A percentile compares a stretch with the other conserved stretches of the same genome.
These are phyloP conservation scores for Etheostoma cragini DNA, from an alignment of 2,113 vertebrate genomes.

Conservation along the genomic window DNA sequence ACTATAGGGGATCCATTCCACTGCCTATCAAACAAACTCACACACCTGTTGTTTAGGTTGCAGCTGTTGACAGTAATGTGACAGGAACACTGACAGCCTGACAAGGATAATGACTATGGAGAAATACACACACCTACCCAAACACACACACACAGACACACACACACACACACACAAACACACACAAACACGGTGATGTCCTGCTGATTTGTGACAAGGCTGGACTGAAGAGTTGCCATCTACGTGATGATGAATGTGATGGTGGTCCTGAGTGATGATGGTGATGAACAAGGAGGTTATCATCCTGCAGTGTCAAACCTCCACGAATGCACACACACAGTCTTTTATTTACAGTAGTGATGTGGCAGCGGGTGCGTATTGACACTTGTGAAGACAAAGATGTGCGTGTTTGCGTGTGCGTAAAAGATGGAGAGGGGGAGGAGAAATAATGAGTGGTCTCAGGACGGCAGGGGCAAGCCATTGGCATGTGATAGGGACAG, in stretches of 20 bases:
- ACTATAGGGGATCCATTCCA: slow-evolving; percentile 19
- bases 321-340: neutral
- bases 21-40: slow-evolving; percentile 35
- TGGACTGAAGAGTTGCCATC: slow-evolving; percentile 44
- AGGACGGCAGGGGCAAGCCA: slow-evolving; percentile 18
- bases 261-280: slow-evolving; percentile 58
- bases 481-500: slow-evolving; percentile 39
- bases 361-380: slow-evolving; percentile 41
- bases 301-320: slow-evolving; percentile 45
- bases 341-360: slow-evolving; percentile 72
- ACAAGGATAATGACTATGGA: slow-evolving; percentile 63
- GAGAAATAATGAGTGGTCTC: slow-evolving; percentile 66
- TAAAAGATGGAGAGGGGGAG: neutral
- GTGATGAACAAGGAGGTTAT: slow-evolving; percentile 67
- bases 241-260: slow-evolving; percentile 67
- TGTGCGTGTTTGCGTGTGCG: slow-evolving; percentile 20
- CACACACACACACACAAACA: neutral
- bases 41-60: slow-evolving; percentile 55
- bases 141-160: slow-evolving; percentile 18
- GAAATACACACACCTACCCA: slow-evolving; percentile 16
- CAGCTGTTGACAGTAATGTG: slow-evolving; percentile 61
- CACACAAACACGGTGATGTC: slow-evolving; percentile 29
- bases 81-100: slow-evolving; percentile 49
- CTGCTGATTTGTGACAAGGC: slow-evolving; percentile 58
- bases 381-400: slow-evolving; percentile 68